A percentile compares a stretch with the other conserved stretches of the same genome.
Conservation (phyloP, 1,140 invertebrate genomes). For the Solenopsis fugax region DNA sequence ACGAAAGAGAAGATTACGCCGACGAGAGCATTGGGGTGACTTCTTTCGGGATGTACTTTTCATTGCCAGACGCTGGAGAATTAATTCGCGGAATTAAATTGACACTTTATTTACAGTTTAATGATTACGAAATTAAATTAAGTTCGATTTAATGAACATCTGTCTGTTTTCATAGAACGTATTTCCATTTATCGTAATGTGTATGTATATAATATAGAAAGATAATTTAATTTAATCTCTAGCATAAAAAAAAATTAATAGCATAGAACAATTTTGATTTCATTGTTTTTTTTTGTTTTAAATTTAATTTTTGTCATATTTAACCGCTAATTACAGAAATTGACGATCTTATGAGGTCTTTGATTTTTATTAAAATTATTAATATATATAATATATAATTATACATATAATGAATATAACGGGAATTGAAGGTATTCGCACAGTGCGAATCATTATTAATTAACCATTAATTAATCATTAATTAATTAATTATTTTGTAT, state of each 20-base stretch:
- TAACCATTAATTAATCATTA: no score
- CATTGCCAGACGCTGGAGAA: constrained; percentile 46
- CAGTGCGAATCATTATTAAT: no score
- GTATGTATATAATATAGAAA: not conserved
- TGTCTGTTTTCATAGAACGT: not conserved
- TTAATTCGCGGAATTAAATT: constrained; percentile 17
- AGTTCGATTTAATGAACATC: not conserved
- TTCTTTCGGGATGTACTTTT: constrained; percentile 66
- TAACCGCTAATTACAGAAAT: not conserved
- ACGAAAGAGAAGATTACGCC: constrained; percentile 59
- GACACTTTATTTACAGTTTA: not conserved
- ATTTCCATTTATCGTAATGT: not conserved
- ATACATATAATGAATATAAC: no score
- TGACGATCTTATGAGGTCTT: not conserved
- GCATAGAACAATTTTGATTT: not conserved
- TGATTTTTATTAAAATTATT: not conserved
- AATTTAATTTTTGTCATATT: no score
- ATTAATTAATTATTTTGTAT: no score
- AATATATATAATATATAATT: no score
- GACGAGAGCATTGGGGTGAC: constrained; percentile 60
- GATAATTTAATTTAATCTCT: not conserved
- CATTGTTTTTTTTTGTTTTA: not conserved
- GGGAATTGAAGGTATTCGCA: no score
- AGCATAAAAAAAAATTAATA: not conserved
- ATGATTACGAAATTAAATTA: not conserved